Base-by-base conservation (phyloP, 2,113 vertebrate species). In the Raja brachyura region DNA sequence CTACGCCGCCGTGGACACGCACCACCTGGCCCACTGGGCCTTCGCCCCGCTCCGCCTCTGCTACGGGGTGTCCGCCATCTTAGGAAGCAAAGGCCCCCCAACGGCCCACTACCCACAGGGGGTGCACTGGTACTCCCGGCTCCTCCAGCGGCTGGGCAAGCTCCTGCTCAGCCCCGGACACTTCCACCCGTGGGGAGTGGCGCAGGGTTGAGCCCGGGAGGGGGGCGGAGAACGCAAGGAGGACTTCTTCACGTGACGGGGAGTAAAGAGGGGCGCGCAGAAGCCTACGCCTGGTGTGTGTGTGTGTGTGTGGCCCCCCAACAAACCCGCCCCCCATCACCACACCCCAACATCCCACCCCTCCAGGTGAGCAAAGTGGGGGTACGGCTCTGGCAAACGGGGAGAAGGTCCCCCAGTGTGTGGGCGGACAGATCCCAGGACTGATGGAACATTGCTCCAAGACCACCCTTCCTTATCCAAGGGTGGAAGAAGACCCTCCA, bases 91-190 rank as follows among this genome's bases (percentile, higher is more conserved):
- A 96, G 97, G 88, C 95, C 95, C 16, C 95, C 96, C 48, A 3
- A 48, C 0, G 39, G 94, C 95, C 94, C 94, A 81, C 2, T 97
- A 96, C 74, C 96, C 76, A 4, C 95, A 97, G 0, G 98, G 99
- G 0, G 93, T 99, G 93, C 99, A 99, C 96, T 99, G 99, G 98
- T 99, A 99, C 95, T 97, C 98, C 5, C 94, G 95, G 95, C 95
- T 98, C 94, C 97, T 99, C 28, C 97, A 98, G 95, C 96, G 93
- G 94, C 94, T 99, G 68, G 98, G 98, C 93, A 95, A 93, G 93
- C 94, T 95, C 93, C 94, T 99, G 83, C 96, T 99, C 94, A 96
- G 97, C 93, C 95, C 97, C 0, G 96, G 96, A 94, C 97, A 97
- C 93, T 99, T 99, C 95, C 98, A 99, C 94, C 97, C 98, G 0